phyloP scores from a whole-genome alignment of 92 coral and sea anemone species.

The Porites evermanni region DNA sequence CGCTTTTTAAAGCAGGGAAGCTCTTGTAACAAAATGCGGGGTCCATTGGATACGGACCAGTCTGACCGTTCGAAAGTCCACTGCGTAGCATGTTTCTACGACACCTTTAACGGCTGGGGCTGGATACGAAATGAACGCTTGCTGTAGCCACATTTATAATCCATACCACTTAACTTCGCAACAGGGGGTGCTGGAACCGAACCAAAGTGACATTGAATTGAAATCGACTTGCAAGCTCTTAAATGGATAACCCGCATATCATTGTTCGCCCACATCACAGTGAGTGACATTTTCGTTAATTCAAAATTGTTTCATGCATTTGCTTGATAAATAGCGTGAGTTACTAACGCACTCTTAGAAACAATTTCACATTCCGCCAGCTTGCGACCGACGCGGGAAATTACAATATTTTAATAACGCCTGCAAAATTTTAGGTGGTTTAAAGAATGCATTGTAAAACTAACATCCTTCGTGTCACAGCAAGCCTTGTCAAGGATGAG shows the following conservation, averaged over 20 bases:
- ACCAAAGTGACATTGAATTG: constrained; percentile 35
- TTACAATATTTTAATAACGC: too few species aligned
- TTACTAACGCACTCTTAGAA: not conserved
- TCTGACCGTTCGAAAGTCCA: not conserved
- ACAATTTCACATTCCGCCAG: not conserved
- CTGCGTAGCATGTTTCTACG: not conserved
- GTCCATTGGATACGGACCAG: not conserved
- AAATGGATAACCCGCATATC: constrained; percentile 33
- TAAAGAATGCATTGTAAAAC: too few species aligned
- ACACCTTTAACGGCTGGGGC: not conserved
- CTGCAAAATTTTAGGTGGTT: too few species aligned
- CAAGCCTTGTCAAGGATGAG: not conserved
- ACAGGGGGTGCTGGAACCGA: constrained; percentile 48
- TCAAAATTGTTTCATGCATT: not conserved
- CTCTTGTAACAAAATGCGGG: constrained; percentile 20
- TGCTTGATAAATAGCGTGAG: constrained; percentile 5
- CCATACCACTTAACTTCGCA: constrained; percentile 28
- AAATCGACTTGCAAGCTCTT: constrained; percentile 5
- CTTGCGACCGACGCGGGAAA: not conserved
- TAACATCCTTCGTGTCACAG: not conserved
- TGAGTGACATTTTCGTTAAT: constrained; percentile 11
- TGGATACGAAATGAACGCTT: not conserved
- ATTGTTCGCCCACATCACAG: constrained; percentile 38
- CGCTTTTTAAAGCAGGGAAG: constrained; percentile 1
- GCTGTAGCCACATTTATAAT: constrained; percentile 7